These are phyloP conservation scores for Apostichopus leukothele DNA, from an alignment of 53 echinoderm and acorn worm genomes.

Conservation along the genomic window DNA sequence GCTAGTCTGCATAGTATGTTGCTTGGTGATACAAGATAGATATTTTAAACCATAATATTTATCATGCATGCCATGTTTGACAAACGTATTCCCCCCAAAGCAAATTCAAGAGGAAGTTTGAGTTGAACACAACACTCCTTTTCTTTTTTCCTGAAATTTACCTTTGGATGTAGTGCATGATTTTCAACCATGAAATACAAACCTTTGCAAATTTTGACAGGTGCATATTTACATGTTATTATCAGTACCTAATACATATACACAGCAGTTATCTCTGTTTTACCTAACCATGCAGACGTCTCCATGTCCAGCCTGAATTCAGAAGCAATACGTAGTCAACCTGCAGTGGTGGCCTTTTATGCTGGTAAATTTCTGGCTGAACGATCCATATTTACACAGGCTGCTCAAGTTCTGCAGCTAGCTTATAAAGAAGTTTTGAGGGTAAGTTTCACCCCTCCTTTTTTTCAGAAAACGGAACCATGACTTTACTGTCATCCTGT, in stretches of 20 bases:
- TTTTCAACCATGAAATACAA: background rate
- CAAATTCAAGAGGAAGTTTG: too few species aligned
- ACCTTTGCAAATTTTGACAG: background rate
- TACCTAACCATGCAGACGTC: constrained; percentile 33
- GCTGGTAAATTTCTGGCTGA: constrained; percentile 86
- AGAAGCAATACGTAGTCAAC: constrained; percentile 63
- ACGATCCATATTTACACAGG: constrained; percentile 60
- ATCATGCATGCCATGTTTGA: too few species aligned
- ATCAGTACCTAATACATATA: background rate
- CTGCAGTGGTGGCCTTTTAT: constrained; percentile 82
- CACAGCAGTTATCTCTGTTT: background rate
- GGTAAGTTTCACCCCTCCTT: constrained; percentile 30
- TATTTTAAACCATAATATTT: too few species aligned
- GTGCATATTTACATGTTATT: background rate
- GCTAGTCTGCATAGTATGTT: too few species aligned
- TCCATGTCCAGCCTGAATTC: constrained; percentile 50
- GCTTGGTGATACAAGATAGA: too few species aligned
- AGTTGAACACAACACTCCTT: too few species aligned
- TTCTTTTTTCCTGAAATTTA: too few species aligned
- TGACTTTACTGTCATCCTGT: too few species aligned
- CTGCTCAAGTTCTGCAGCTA: constrained; percentile 67
- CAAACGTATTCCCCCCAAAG: too few species aligned
- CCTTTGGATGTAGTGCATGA: too few species aligned
- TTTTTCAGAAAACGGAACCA: too few species aligned
- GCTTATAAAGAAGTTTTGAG: constrained; percentile 73